Evolutionary conservation across 2,113 vertebrate genomes (phyloP).

Genomic region (Bufo bufo): DNA sequence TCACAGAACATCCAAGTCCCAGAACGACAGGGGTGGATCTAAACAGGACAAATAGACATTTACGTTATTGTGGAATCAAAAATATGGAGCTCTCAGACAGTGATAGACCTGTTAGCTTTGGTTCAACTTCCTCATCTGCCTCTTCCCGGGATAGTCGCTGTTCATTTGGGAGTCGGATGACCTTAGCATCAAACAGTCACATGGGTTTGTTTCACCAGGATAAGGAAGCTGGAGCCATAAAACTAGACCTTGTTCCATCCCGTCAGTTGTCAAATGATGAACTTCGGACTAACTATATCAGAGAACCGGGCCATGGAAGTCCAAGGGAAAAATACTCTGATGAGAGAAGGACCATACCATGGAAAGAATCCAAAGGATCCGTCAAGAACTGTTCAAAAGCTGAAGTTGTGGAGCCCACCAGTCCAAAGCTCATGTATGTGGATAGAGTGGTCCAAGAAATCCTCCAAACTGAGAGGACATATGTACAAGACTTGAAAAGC

Average conservation of each 20-base stretch:
- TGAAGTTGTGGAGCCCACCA: constrained; percentile 66
- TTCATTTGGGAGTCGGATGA: constrained; percentile 89
- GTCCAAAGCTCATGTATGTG: constrained; percentile 90
- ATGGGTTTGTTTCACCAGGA: constrained; percentile 81
- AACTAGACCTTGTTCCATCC: constrained; percentile 87
- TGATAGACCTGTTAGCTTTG: constrained; percentile 93
- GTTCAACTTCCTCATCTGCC: constrained; percentile 94
- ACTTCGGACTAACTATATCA: constrained; percentile 59
- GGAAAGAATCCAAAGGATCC: constrained; percentile 70
- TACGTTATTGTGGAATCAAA: constrained; percentile 73
- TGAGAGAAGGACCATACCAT: constrained; percentile 54
- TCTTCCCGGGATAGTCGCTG: constrained; percentile 96
- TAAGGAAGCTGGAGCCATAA: constrained; percentile 88
- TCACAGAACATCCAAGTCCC: constrained; percentile 74
- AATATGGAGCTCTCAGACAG: constrained; percentile 91
- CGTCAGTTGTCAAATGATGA: constrained; percentile 77
- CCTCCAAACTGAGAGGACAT: constrained; percentile 93
- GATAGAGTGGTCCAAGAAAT: constrained; percentile 97
- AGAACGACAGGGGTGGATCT: constrained; percentile 70
- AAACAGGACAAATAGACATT: constrained; percentile 69
- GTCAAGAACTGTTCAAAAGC: constrained; percentile 67
- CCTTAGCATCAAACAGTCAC: constrained; percentile 82
- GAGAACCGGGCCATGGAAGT: constrained; percentile 61
- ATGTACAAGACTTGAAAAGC: constrained; percentile 92
- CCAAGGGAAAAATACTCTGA: constrained; percentile 61